phyloP scores from a whole-genome alignment of 2,113 vertebrate genomes.

The Austrofundulus limnaeus region DNA sequence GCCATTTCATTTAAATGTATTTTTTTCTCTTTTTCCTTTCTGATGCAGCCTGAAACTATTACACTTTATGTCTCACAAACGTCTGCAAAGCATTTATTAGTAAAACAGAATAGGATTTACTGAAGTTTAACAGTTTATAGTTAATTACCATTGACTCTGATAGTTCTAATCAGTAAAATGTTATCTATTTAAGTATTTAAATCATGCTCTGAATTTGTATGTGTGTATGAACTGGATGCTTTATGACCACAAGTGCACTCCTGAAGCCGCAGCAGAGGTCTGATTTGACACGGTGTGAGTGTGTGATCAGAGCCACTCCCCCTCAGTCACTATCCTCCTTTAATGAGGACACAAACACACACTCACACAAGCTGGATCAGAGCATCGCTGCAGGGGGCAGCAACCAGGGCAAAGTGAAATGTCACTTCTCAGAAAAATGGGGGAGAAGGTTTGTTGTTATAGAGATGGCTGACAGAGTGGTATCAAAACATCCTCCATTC shows the following conservation, averaged over 20 bases:
- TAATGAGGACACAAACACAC: constrained; percentile 68
- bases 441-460: constrained; percentile 56
- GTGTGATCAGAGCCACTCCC: constrained; percentile 61
- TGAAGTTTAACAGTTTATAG: too few species aligned
- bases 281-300: constrained; percentile 60
- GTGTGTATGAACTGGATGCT: background rate
- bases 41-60: too few species aligned
- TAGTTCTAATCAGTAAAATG: background rate
- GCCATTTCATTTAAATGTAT: too few species aligned
- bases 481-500: constrained; percentile 3
- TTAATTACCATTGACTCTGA: background rate
- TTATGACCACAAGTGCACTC: constrained; percentile 24
- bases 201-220: background rate
- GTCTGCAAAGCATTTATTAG: too few species aligned
- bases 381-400: constrained; percentile 73
- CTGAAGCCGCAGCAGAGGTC: constrained; percentile 56
- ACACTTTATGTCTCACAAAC: too few species aligned
- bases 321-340: constrained; percentile 46
- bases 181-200: background rate
- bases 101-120: too few species aligned
- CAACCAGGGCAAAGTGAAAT: constrained; percentile 75
- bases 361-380: constrained; percentile 64
- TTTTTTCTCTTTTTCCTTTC: too few species aligned
- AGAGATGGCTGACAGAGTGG: constrained; percentile 37
- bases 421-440: constrained; percentile 66